Conservation (phyloP, 2,797 vertebrate species). For the Aselliscus stoliczkanus region DNA sequence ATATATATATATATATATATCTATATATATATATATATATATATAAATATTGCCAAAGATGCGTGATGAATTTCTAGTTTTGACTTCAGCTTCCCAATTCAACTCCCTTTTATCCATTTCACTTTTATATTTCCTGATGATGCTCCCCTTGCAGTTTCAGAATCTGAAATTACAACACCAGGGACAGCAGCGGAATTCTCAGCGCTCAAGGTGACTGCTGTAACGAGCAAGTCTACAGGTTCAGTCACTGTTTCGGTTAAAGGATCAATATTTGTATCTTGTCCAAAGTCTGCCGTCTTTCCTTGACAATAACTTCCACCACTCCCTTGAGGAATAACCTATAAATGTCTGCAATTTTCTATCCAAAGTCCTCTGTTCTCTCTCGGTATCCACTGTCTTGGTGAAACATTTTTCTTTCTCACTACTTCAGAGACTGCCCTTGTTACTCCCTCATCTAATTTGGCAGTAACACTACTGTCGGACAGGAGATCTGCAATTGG, state of each 20-base stretch:
- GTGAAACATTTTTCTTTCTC: slow-evolving; percentile 35
- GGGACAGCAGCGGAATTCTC: slow-evolving; percentile 34
- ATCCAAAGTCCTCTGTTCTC: slow-evolving; percentile 18
- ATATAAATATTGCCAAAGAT: neutral
- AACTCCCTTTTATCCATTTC: slow-evolving; percentile 45
- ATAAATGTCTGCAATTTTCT: slow-evolving; percentile 59
- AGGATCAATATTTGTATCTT: slow-evolving; percentile 73
- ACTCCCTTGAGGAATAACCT: slow-evolving; percentile 63
- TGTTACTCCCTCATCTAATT: neutral
- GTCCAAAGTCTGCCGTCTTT: slow-evolving; percentile 62
- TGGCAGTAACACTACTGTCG: neutral
- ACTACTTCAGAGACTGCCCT: neutral
- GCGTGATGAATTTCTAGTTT: neutral
- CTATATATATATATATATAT: too few species aligned
- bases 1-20: too few species aligned
- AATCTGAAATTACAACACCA: slow-evolving; percentile 26
- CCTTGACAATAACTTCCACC: slow-evolving; percentile 64
- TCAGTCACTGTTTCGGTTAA: slow-evolving; percentile 62
- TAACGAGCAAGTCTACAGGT: slow-evolving; percentile 51
- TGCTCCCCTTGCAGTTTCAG: slow-evolving; percentile 5
- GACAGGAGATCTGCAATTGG: neutral
- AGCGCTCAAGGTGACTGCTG: slow-evolving; percentile 4
- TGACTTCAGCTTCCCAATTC: slow-evolving; percentile 14
- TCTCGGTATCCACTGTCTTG: slow-evolving; percentile 31
- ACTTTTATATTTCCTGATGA: slow-evolving; percentile 24